phyloP scores from a whole-genome alignment of 2,113 vertebrate species.

The Nothoprocta pentlandii region DNA sequence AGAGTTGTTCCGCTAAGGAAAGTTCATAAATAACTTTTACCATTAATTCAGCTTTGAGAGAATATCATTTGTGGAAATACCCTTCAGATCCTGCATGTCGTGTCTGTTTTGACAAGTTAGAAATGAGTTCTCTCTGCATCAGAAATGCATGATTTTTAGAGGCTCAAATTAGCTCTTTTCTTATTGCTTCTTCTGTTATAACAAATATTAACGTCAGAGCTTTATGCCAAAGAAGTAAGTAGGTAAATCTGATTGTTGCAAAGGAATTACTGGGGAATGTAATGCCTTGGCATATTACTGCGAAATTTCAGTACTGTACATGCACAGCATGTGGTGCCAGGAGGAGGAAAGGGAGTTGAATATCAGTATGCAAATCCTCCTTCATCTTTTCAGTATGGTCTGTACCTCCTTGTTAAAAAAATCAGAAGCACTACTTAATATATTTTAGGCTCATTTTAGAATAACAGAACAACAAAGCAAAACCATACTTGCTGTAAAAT shows the following conservation, averaged over 20 bases:
- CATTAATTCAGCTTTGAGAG: conserved; percentile 7
- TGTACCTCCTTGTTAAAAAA: background rate
- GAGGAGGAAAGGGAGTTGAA: conserved; percentile 4
- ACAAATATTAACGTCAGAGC: conserved; percentile 9
- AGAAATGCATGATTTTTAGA: conserved; percentile 4
- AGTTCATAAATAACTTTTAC: conserved; percentile 47
- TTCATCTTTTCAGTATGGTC: background rate
- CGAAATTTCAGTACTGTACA: conserved; percentile 20
- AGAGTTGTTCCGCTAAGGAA: background rate
- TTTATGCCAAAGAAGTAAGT: conserved; percentile 16
- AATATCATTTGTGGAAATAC: conserved; percentile 18
- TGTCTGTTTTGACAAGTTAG: conserved; percentile 6
- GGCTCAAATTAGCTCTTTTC: background rate
- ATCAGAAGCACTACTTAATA: background rate
- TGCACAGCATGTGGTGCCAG: background rate
- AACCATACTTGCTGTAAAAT: background rate
- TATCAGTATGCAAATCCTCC: conserved; percentile 8
- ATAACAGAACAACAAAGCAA: background rate
- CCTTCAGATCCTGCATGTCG: background rate
- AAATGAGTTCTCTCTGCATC: background rate
- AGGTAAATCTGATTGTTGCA: conserved; percentile 26
- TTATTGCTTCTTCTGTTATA: conserved; percentile 14
- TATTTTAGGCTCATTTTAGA: background rate
- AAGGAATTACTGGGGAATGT: conserved; percentile 23
- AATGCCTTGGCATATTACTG: background rate